Evolutionary conservation across 2,113 vertebrate genomes (phyloP).

Genomic region (Brachypteracias leptosomus): DNA sequence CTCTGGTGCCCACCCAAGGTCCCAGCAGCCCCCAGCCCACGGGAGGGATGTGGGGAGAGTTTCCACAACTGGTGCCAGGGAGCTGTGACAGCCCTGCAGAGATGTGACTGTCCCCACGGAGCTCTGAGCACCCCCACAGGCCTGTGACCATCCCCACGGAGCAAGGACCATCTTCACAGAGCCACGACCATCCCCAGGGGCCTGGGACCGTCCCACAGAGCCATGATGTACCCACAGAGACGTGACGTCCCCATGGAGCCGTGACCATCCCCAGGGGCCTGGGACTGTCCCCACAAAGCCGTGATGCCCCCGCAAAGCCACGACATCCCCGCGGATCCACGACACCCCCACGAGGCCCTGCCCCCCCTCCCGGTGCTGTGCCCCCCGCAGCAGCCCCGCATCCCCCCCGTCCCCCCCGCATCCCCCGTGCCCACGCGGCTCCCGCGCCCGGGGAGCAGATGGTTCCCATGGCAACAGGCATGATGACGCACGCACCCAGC

Average conservation of each 20-base stretch:
- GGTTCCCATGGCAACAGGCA: conserved; percentile 36
- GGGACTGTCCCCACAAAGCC: too few relatives aligned
- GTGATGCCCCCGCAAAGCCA: too few relatives aligned
- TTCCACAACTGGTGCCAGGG: not conserved
- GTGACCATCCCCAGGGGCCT: too few relatives aligned
- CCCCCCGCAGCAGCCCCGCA: not conserved
- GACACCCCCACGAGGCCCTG: too few relatives aligned
- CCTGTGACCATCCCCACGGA: not conserved
- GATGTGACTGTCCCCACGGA: not conserved
- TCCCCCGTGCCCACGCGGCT: not conserved
- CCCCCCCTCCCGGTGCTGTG: not conserved
- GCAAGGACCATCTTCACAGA: not conserved
- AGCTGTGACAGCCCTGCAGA: fast-evolving
- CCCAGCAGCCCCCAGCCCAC: not conserved
- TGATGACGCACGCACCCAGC: conserved; percentile 10
- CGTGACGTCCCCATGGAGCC: not conserved
- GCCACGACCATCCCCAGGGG: fast-evolving
- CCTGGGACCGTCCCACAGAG: fast-evolving
- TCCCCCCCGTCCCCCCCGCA: not conserved
- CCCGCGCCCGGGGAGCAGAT: not conserved
- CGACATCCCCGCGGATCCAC: fast-evolving
- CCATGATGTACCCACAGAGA: not conserved
- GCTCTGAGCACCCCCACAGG: not conserved
- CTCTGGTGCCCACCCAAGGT: not conserved
- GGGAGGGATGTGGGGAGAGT: not conserved